Conservation (phyloP, 2,888 invertebrate species). For the Perizoma flavofasciatum region DNA sequence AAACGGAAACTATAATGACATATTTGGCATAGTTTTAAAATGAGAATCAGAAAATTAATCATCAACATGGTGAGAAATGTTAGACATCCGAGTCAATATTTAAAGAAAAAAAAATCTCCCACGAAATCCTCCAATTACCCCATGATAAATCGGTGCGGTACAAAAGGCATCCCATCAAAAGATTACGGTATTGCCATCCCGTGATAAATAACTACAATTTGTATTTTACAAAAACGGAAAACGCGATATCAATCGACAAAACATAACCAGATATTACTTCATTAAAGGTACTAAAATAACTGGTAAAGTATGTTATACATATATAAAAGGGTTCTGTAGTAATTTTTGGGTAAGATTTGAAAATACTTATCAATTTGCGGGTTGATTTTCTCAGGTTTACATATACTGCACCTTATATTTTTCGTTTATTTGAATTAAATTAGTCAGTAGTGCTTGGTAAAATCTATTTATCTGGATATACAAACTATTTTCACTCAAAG, state of each 20-base stretch:
- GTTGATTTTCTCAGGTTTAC: too few relatives aligned
- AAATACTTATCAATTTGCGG: too few relatives aligned
- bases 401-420: too few relatives aligned
- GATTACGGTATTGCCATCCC: conserved; percentile 54
- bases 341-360: too few relatives aligned
- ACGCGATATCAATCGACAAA: conserved; percentile 36
- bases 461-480: too few relatives aligned
- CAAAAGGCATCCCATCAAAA: conserved; percentile 38
- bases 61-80: too few relatives aligned
- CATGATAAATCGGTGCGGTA: conserved; percentile 30
- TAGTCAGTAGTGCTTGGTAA: too few relatives aligned
- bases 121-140: conserved; percentile 28
- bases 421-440: too few relatives aligned
- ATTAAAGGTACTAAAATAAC: conserved; percentile 23
- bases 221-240: conserved; percentile 46
- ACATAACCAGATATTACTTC: conserved; percentile 45
- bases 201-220: conserved; percentile 57
- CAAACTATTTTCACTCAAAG: too few relatives aligned
- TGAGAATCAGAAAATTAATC: too few relatives aligned
- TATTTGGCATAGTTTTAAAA: too few relatives aligned
- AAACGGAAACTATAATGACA: too few relatives aligned
- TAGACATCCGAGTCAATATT: conserved; percentile 1
- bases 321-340: conserved; percentile 11
- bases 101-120: conserved; percentile 14
- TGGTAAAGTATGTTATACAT: not conserved